Conservation (phyloP, 2,888 invertebrate genomes). For the Graphium colonna region DNA sequence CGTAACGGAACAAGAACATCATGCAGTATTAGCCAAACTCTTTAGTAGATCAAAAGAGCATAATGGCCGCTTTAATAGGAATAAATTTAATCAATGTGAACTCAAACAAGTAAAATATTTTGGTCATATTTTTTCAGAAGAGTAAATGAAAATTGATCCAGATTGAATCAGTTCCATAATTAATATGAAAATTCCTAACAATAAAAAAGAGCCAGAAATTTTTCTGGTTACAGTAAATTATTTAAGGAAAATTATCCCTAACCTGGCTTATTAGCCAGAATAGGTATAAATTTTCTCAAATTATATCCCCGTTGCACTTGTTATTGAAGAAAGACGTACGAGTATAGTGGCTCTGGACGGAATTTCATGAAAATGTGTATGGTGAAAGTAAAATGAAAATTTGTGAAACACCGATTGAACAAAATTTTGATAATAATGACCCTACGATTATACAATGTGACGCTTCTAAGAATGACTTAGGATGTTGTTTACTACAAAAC, state of each 20-base stretch:
- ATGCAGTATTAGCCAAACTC: background rate
- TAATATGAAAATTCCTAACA: conserved; percentile 13
- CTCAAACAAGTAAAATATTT: conserved; percentile 27
- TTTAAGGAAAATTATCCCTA: conserved; percentile 8
- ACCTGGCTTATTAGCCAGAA: conserved; percentile 1
- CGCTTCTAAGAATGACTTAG: background rate
- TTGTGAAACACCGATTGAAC: background rate
- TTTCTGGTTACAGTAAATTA: conserved; percentile 12
- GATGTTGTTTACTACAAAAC: background rate
- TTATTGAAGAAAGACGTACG: conserved; percentile 17
- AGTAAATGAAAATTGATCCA: conserved; percentile 27
- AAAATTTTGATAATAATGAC: conserved; percentile 7
- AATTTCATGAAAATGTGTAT: conserved; percentile 9
- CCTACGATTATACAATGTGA: conserved; percentile 2
- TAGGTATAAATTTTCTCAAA: no score
- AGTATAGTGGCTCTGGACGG: conserved; percentile 15
- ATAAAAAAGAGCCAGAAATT: conserved; percentile 17
- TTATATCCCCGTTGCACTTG: background rate
- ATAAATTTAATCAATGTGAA: background rate
- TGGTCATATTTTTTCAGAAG: conserved; percentile 33
- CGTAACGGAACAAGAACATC: background rate
- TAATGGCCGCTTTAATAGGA: conserved; percentile 31
- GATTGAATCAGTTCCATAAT: conserved; percentile 27
- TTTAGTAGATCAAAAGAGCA: conserved; percentile 20
- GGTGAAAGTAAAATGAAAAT: conserved; percentile 8